Conservation (phyloP, 2,113 vertebrate genomes). For the Carassius gibelio region DNA sequence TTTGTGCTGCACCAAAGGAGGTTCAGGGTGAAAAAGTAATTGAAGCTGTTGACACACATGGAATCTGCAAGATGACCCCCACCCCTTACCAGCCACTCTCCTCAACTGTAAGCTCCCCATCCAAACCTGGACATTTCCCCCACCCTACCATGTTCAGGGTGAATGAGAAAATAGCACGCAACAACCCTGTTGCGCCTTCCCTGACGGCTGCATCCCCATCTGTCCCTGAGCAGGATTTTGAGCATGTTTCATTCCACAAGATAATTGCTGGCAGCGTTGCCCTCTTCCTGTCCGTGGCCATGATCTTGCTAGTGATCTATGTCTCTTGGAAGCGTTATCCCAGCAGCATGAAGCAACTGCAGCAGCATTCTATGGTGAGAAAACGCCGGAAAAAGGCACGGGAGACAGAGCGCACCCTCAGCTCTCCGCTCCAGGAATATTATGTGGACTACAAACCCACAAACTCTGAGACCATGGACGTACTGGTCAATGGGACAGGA, state of each 20-base stretch:
- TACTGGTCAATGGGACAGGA: conserved; percentile 96
- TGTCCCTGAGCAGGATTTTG: conserved; percentile 83
- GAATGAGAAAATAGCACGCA: conserved; percentile 71
- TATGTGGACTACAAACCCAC: conserved; percentile 99
- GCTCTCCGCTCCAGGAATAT: conserved; percentile 97
- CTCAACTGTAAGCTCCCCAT: conserved; percentile 74
- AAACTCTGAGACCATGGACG: conserved; percentile 97
- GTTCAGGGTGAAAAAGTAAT: conserved; percentile 93
- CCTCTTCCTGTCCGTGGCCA: conserved; percentile 91
- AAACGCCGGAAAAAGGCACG: conserved; percentile 90
- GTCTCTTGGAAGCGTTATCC: conserved; percentile 97
- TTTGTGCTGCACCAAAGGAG: conserved; percentile 93
- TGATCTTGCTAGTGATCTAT: conserved; percentile 96
- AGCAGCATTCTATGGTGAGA: conserved; percentile 89
- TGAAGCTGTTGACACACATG: conserved; percentile 88
- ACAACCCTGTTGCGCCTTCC: conserved; percentile 70
- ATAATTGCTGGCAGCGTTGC: conserved; percentile 94
- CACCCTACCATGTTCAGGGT: conserved; percentile 78
- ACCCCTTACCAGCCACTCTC: conserved; percentile 78
- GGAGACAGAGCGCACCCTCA: conserved; percentile 90
- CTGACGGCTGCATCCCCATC: conserved; percentile 75
- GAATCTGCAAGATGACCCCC: conserved; percentile 84
- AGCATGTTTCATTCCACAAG: conserved; percentile 95
- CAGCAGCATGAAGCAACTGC: conserved; percentile 93
- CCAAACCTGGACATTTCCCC: conserved; percentile 75